Evolutionary conservation across 1,140 invertebrate genomes (phyloP).

Genomic region (Bombus pascuorum): DNA sequence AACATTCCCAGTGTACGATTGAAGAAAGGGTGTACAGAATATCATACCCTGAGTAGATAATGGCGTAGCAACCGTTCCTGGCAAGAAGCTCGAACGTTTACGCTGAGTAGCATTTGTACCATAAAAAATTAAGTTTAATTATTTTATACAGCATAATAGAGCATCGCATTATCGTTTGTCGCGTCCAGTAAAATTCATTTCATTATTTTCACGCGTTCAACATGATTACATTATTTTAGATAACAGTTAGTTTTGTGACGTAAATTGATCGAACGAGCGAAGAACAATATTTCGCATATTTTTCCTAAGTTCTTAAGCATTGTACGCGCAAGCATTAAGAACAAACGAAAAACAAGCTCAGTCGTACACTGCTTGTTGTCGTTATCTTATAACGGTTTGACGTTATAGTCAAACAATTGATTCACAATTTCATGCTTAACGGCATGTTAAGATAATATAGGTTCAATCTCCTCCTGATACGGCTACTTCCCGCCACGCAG

Average conservation of each 20-base stretch:
- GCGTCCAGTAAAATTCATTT: constrained; percentile 28
- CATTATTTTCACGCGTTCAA: constrained; percentile 4
- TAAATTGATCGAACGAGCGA: background rate
- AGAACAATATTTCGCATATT: background rate
- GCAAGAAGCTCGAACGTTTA: constrained; percentile 61
- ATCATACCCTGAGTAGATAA: constrained; percentile 65
- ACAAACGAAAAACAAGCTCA: constrained; percentile 49
- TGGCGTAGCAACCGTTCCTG: constrained; percentile 56
- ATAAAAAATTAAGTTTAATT: constrained; percentile 69
- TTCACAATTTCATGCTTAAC: constrained; percentile 33
- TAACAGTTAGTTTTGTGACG: constrained; percentile 21
- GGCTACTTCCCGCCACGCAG: constrained; percentile 80
- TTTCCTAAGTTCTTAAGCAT: constrained; percentile 30
- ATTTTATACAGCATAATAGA: constrained; percentile 62
- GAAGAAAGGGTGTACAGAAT: constrained; percentile 53
- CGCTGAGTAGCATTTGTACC: constrained; percentile 65
- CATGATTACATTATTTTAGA: background rate
- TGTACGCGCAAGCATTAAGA: constrained; percentile 35
- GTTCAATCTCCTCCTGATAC: constrained; percentile 82
- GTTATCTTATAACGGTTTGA: constrained; percentile 14
- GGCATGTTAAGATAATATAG: constrained; percentile 31
- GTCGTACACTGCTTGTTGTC: constrained; percentile 8
- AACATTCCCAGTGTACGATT: constrained; percentile 49
- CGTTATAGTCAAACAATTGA: background rate
- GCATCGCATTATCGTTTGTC: constrained; percentile 41